Evolutionary conservation across 2,797 vertebrate species (phyloP), one percentile per base, ranked within the genome.

Genomic region (Tachyglossus aculeatus): DNA sequence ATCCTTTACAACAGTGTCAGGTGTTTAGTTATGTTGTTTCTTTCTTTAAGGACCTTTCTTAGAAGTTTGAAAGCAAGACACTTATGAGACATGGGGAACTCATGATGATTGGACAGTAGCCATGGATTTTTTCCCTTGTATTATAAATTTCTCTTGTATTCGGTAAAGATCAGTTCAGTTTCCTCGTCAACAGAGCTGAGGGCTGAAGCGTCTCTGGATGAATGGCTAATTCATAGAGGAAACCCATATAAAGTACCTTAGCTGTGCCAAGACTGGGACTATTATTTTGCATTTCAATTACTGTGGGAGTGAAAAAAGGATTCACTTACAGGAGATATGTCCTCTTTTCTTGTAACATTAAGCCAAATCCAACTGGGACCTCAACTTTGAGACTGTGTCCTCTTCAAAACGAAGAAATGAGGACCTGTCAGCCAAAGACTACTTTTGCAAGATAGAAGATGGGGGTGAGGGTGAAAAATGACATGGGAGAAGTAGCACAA

Each of bases 101-200:
- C n/a, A n/a, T n/a, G n/a, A n/a, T n/a, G n/a, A n/a, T n/a, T n/a
- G n/a, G n/a, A n/a, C n/a, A n/a, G n/a, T n/a, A n/a, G n/a, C n/a
- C n/a, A n/a, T n/a, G n/a, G n/a, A n/a, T n/a, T n/a, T n/a, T n/a
- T n/a, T n/a, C n/a, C n/a, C n/a, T n/a, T n/a, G n/a, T n/a, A n/a
- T n/a, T n/a, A n/a, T n/a, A n/a, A n/a, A n/a, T n/a, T n/a, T n/a
- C n/a, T n/a, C n/a, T n/a, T n/a, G n/a, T n/a, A n/a, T n/a, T n/a
- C n/a, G n/a, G n/a, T n/a, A 80, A 73, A 51, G 70, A 63, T 50
- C n/a, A 57, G 33, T 70, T 71, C 39, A 9, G 14, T 9, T 77
- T 73, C 72, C 31, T 59, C 53, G 44, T 44, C 70, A 58, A 52
- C 14, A 38, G 51, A 47, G 39, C 34, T 69, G 71, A 60, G 61